Evolutionary conservation across 2,797 vertebrate species (phyloP).

Genomic region (Botia almorhae): DNA sequence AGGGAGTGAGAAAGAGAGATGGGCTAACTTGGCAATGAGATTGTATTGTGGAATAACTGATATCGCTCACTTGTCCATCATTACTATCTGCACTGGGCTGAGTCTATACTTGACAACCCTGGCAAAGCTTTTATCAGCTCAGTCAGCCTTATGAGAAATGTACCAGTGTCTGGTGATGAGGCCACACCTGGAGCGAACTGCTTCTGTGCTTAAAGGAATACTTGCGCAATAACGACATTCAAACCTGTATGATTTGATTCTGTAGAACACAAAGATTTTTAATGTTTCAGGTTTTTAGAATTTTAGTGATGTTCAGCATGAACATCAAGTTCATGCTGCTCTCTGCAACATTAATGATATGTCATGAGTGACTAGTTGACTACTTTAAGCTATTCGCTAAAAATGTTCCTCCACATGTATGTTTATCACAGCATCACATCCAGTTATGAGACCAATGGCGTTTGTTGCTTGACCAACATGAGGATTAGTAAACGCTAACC

Average conservation of each 20-base stretch:
- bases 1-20: slow-evolving; percentile 35
- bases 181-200: background rate
- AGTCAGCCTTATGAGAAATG: slow-evolving; percentile 13
- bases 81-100: background rate
- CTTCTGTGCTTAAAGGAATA: background rate
- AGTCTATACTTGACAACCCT: slow-evolving; percentile 27
- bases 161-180: background rate
- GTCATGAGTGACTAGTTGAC: background rate
- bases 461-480: no score
- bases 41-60: slow-evolving; percentile 23
- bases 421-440: no score
- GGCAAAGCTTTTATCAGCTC: background rate
- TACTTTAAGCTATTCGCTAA: background rate
- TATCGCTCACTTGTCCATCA: slow-evolving; percentile 22
- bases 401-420: no score
- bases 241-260: background rate
- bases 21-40: slow-evolving; percentile 1
- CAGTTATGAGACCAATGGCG: no score
- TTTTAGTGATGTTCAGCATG: no score
- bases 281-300: no score
- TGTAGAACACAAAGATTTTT: background rate
- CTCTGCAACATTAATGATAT: background rate
- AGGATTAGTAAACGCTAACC: no score
- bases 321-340: background rate
- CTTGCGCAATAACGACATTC: background rate